Evolutionary conservation across 2,797 vertebrate species (phyloP).

Genomic region (Capromys pilorides): DNA sequence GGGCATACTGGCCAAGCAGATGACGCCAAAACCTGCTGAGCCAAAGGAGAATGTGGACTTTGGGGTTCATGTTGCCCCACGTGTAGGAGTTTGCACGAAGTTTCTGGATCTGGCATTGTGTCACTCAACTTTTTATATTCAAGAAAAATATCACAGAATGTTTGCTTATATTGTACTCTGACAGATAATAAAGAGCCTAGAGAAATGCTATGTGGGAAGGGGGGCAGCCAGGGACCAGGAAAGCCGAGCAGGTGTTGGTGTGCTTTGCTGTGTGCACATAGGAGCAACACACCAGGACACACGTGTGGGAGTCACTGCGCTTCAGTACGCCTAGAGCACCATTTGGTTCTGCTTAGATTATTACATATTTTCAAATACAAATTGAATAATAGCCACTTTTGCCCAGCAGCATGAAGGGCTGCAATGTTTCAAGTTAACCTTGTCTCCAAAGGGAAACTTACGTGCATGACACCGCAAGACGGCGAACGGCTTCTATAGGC

Average conservation of each 20-base stretch:
- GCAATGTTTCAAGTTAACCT: constrained; percentile 67
- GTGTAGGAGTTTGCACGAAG: neutral
- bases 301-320: neutral
- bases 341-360: constrained; percentile 82
- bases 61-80: neutral
- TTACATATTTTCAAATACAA: constrained; percentile 77
- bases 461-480: neutral
- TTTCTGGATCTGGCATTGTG: neutral
- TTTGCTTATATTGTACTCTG: neutral
- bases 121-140: neutral
- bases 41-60: neutral
- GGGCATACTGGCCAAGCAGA: neutral
- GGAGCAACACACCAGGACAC: fast-evolving
- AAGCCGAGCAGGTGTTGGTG: neutral
- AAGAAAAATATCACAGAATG: neutral
- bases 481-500: neutral
- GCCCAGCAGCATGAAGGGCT: constrained; percentile 79
- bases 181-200: neutral
- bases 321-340: constrained; percentile 68
- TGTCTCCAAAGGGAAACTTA: constrained; percentile 60
- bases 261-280: fast-evolving
- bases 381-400: constrained; percentile 82
- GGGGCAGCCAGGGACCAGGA: neutral
- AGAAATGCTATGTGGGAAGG: neutral
- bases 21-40: neutral